phyloP scores from a whole-genome alignment of 2,797 vertebrate genomes.

The Jordanella pulchra region DNA sequence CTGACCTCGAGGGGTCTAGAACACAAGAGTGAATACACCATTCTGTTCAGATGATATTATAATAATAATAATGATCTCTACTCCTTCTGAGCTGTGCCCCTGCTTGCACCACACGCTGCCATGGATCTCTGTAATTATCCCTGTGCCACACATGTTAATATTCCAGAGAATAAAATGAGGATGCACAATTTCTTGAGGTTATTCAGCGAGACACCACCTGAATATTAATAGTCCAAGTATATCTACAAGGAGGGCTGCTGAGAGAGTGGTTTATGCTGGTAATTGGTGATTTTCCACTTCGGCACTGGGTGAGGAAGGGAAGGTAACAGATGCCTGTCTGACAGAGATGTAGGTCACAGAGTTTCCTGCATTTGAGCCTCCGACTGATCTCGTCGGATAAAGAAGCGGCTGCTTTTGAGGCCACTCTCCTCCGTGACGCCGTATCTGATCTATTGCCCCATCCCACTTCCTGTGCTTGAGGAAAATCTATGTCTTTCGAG shows the following conservation, averaged over 20 bases:
- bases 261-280: conserved; percentile 57
- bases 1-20: conserved; percentile 64
- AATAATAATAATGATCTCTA: conserved; percentile 64
- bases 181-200: conserved; percentile 35
- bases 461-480: conserved; percentile 69
- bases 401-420: conserved; percentile 55
- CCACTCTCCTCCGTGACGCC: conserved; percentile 44
- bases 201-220: conserved; percentile 41
- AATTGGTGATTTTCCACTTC: conserved; percentile 51
- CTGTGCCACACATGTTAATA: conserved; percentile 62
- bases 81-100: conserved; percentile 54
- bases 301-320: conserved; percentile 45
- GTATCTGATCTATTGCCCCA: conserved; percentile 56
- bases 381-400: conserved; percentile 68
- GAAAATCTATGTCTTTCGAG: conserved; percentile 58
- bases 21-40: conserved; percentile 56
- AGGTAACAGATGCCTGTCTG: conserved; percentile 68
- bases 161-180: conserved; percentile 22
- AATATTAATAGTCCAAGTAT: conserved; percentile 35
- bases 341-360: conserved; percentile 71
- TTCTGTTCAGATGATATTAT: conserved; percentile 64
- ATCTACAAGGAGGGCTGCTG: conserved; percentile 21
- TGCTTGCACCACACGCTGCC: conserved; percentile 51
- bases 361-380: conserved; percentile 45
- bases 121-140: conserved; percentile 68